A percentile compares a stretch with the other conserved stretches of the same genome.
These are phyloP conservation scores for Phalera bucephala DNA, from an alignment of 2,888 invertebrate species.

Conservation along the genomic window DNA sequence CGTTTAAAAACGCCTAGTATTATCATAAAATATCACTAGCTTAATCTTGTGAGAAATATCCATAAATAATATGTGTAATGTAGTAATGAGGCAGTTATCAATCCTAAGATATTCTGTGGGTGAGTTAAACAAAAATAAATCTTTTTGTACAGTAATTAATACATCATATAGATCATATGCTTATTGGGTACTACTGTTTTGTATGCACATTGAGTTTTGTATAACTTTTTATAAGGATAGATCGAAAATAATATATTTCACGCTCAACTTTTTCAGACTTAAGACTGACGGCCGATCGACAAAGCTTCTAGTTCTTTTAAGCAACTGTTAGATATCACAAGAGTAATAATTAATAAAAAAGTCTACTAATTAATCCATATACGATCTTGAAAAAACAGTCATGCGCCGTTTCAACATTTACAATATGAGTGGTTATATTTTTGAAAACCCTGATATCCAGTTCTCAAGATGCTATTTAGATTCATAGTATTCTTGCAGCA, in stretches of 20 bases:
- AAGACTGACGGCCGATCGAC: slow-evolving; percentile 19
- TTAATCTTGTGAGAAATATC: slow-evolving; percentile 33
- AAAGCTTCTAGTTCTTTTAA: slow-evolving; percentile 24
- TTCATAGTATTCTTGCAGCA: slow-evolving; percentile 43
- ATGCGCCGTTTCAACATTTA: too few species aligned
- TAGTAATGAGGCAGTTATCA: slow-evolving; percentile 25
- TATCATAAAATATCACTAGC: slow-evolving; percentile 12
- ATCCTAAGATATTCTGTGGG: slow-evolving; percentile 22
- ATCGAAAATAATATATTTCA: too few species aligned
- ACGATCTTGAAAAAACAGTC: too few species aligned
- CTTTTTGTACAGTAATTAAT: slow-evolving; percentile 26
- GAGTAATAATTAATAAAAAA: too few species aligned
- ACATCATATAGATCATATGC: slow-evolving; percentile 20
- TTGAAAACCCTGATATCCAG: slow-evolving; percentile 14
- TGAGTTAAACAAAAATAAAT: slow-evolving; percentile 18
- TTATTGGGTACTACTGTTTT: too few species aligned
- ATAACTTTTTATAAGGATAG: too few species aligned
- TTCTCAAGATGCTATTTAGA: slow-evolving; percentile 46
- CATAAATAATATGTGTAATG: slow-evolving; percentile 30
- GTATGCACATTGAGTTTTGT: too few species aligned
- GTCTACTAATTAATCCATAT: too few species aligned
- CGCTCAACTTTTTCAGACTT: neutral
- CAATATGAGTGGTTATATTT: too few species aligned
- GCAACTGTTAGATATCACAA: too few species aligned
- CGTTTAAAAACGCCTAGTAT: neutral